A percentile compares a stretch with the other conserved stretches of the same genome.
phyloP scores from a whole-genome alignment of 2,113 vertebrate species.

The Sapayoa aenigma region DNA sequence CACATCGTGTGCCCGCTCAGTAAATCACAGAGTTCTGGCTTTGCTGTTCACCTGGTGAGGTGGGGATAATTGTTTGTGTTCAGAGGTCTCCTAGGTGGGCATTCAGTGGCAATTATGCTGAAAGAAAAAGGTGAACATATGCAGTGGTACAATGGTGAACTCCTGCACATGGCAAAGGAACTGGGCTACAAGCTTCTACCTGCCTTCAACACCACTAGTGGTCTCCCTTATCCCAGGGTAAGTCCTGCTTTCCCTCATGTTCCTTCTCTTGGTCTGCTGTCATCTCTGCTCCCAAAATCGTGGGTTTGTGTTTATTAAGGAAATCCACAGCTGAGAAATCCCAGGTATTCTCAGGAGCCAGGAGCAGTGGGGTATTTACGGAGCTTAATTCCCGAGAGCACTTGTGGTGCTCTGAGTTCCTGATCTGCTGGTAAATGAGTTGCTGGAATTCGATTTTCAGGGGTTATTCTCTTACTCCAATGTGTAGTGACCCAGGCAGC shows the following conservation, averaged over 20 bases:
- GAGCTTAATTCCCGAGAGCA: not conserved
- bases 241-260: slow-evolving; percentile 58
- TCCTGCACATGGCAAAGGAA: slow-evolving; percentile 95
- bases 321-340: not conserved
- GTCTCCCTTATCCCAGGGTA: slow-evolving; percentile 96
- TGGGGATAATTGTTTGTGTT: slow-evolving; percentile 3
- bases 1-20: not conserved
- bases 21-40: not conserved
- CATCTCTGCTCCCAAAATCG: not conserved
- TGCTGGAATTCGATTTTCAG: not conserved
- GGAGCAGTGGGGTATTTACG: not conserved
- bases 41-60: not conserved
- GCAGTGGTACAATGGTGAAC: slow-evolving; percentile 94
- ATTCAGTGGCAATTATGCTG: slow-evolving; percentile 95
- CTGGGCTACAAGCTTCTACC: slow-evolving; percentile 91
- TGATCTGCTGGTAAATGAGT: not conserved
- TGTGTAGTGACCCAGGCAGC: not conserved
- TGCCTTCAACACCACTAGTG: slow-evolving; percentile 98
- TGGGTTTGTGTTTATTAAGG: not conserved
- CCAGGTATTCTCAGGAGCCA: not conserved
- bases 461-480: not conserved
- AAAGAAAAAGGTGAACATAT: slow-evolving; percentile 89
- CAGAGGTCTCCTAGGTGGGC: slow-evolving; percentile 93
- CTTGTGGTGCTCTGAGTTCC: not conserved
- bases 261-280: not conserved